These are phyloP conservation scores for Poeciliopsis retropinna DNA, from an alignment of 2,113 vertebrate species.

Conservation along the genomic window DNA sequence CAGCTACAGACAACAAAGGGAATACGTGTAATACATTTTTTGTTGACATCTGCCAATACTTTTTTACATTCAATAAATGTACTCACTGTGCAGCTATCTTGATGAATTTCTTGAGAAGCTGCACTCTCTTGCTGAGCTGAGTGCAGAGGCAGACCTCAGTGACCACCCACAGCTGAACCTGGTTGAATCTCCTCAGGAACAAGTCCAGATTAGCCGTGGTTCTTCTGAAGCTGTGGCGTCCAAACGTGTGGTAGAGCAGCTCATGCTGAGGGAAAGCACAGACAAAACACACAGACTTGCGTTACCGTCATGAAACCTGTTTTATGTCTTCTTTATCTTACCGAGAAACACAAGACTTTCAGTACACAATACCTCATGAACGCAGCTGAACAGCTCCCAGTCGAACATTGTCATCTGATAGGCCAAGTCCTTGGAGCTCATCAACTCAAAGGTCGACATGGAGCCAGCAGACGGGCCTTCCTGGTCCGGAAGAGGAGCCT, in stretches of 20 bases:
- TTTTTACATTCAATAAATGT: not conserved
- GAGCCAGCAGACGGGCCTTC: conserved; percentile 93
- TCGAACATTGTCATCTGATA: conserved; percentile 97
- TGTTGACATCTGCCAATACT: not conserved
- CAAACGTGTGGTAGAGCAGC: conserved; percentile 96
- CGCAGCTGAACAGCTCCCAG: conserved; percentile 98
- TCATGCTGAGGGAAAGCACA: conserved; percentile 83
- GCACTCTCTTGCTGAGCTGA: conserved; percentile 96
- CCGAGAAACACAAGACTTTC: not conserved
- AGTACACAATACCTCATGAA: conserved; percentile 87
- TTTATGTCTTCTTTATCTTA: not conserved
- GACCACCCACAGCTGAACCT: conserved; percentile 98
- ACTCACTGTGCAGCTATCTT: conserved; percentile 99
- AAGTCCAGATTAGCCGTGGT: conserved; percentile 96
- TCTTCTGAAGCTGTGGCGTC: conserved; percentile 93
- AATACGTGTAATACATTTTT: not conserved
- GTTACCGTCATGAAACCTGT: not conserved
- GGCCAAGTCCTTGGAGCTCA: conserved; percentile 98
- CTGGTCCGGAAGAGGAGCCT: conserved; percentile 93
- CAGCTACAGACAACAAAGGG: conserved; percentile 82
- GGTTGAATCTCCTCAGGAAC: conserved; percentile 96
- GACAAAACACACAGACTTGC: not conserved
- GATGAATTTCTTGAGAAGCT: conserved; percentile 98
- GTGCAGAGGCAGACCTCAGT: conserved; percentile 94
- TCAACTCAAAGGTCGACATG: conserved; percentile 94